Evolutionary conservation across 2,888 invertebrate species (phyloP), one percentile per base, ranked within the genome.

Genomic region (Agonopterix arenella): DNA sequence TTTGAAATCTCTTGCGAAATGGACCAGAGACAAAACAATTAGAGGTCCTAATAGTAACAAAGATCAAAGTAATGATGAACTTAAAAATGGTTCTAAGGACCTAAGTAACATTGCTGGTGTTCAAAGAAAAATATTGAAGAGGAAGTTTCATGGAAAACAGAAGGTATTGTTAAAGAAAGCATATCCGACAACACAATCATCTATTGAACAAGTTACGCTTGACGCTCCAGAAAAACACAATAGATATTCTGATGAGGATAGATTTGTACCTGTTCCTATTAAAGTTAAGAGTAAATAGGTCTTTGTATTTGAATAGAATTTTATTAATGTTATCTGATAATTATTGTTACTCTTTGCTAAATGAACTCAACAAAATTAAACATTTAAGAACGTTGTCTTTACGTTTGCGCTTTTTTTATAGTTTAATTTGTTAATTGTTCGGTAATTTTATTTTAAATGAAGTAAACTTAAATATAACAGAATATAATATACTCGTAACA

Each of bases 241-340:
- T 49, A 62, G 52, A 49, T 53, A 66, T 50, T 57, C 54, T 46
- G 66, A 71, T 49, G 68, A 76, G 52, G 64, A 67, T 43, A 60
- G 59, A 51, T 76, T 70, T 61, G 57, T 84, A 60, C 81, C 80
- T 8, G 68, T 84, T 54, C 73, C 77, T 18, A 68, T 82, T 48
- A 64, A 64, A 59, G 52, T 68, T 53, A 74, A 50, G 46, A 47
- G n/a, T 4, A 47, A 44, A 7, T 52, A 52, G 41, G 36, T 45
- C n/a, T 40, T 40, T 40, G 40, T 40, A 11, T n/a, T 40, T 10
- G 4, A 40, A 40, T 40, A 40, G 11, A 10, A 9, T 28, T 28
- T 28, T 28, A 7, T 28, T 28, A 18, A 2, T 18, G 2, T 18
- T 18, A 18, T 18, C 18, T 18, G 18, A 18, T 4, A 18, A 28